Evolutionary conservation across 1,140 invertebrate species (phyloP).

Genomic region (Brachionus koreanus): DNA sequence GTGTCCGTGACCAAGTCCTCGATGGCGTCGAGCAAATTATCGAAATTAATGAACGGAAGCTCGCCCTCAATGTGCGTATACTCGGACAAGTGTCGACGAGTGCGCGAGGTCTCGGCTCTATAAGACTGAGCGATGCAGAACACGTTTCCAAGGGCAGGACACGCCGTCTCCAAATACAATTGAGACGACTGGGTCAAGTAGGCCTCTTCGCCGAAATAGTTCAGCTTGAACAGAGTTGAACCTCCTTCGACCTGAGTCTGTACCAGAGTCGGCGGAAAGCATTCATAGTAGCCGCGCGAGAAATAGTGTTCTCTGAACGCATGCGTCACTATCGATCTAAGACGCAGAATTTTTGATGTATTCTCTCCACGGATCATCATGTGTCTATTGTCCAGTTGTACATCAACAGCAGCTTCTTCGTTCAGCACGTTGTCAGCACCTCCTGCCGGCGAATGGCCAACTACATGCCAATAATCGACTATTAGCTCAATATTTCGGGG

Average conservation of each 20-base stretch:
- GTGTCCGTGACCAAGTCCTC: conserved; percentile 95
- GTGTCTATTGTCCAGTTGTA: conserved; percentile 94
- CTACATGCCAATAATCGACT: conserved; percentile 90
- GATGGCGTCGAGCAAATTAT: conserved; percentile 79
- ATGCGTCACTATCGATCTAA: conserved; percentile 80
- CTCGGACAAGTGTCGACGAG: conserved; percentile 91
- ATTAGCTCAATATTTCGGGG: conserved; percentile 89
- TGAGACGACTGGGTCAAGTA: conserved; percentile 97
- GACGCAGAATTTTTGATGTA: conserved; percentile 81
- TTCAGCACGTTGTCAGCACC: conserved; percentile 96
- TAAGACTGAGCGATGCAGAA: conserved; percentile 97
- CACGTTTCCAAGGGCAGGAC: conserved; percentile 89
- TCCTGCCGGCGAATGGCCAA: conserved; percentile 81
- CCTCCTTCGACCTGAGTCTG: conserved; percentile 91
- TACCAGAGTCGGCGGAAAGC: conserved; percentile 93
- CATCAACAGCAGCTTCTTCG: conserved; percentile 89
- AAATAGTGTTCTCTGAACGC: conserved; percentile 89
- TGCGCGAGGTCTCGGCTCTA: conserved; percentile 91
- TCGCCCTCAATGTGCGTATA: conserved; percentile 95
- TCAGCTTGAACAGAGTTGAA: conserved; percentile 89
- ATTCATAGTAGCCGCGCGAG: conserved; percentile 79
- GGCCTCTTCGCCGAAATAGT: conserved; percentile 89
- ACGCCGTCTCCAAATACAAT: conserved; percentile 93
- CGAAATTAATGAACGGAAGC: conserved; percentile 88
- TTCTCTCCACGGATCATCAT: conserved; percentile 99